These are phyloP conservation scores for Ranitomeya imitator DNA, from an alignment of 2,113 vertebrate species.

Conservation along the genomic window DNA sequence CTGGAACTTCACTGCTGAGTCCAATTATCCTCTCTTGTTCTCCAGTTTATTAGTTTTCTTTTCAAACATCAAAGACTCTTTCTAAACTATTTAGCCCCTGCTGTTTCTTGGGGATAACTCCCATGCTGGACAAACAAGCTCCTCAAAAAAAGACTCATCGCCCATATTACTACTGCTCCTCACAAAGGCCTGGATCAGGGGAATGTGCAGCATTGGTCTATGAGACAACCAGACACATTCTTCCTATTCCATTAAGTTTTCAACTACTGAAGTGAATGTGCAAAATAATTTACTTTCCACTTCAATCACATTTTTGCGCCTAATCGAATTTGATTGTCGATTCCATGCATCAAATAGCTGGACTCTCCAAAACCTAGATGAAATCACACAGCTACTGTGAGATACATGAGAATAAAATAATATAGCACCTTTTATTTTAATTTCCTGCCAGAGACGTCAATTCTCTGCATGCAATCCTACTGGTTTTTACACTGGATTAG, in stretches of 20 bases:
- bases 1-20: conserved; percentile 47
- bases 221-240: not conserved
- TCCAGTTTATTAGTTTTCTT: conserved; percentile 56
- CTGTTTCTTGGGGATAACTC: conserved; percentile 39
- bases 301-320: not conserved
- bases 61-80: conserved; percentile 53
- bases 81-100: conserved; percentile 50
- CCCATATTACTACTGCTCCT: not conserved
- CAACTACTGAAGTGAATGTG: not conserved
- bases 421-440: conserved; percentile 23
- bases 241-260: not conserved
- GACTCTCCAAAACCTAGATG: not conserved
- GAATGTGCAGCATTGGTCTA: not conserved
- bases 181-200: not conserved
- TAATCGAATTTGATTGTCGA: not conserved
- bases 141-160: conserved; percentile 8
- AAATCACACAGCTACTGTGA: not conserved
- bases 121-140: conserved; percentile 38
- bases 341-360: not conserved
- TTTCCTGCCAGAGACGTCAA: conserved; percentile 23
- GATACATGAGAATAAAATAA: conserved; percentile 51
- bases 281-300: not conserved
- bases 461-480: not conserved
- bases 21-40: conserved; percentile 57
- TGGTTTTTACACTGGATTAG: not conserved